phyloP scores from a whole-genome alignment of 2,797 vertebrate genomes.

The Eulemur rubriventer region DNA sequence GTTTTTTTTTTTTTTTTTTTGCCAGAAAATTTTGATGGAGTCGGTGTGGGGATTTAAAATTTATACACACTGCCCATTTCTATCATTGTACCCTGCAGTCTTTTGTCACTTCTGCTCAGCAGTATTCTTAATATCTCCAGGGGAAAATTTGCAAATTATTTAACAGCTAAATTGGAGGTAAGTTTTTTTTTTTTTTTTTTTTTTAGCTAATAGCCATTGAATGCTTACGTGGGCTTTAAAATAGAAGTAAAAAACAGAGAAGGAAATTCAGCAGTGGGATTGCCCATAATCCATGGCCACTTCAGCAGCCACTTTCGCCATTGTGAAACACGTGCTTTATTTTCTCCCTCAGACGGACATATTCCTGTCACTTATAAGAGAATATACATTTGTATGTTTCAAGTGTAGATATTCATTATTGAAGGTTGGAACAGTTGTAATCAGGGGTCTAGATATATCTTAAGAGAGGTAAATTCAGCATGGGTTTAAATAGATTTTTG shows the following conservation, averaged over 20 bases:
- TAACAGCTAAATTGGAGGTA: neutral
- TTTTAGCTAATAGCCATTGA: neutral
- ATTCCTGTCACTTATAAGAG: neutral
- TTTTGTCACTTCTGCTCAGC: neutral
- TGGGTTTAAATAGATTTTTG: constrained; percentile 17
- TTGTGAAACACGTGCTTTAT: neutral
- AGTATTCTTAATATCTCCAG: neutral
- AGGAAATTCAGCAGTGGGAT: neutral
- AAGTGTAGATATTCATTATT: neutral
- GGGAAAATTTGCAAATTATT: neutral
- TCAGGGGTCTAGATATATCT: neutral
- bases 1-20: neutral
- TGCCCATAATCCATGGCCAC: neutral
- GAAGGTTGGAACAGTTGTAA: neutral
- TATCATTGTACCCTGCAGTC: neutral
- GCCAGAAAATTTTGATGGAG: neutral
- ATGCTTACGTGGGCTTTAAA: neutral
- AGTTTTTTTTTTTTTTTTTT: neutral
- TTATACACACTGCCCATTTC: neutral
- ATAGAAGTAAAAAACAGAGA: neutral
- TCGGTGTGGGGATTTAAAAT: neutral
- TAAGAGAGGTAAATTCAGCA: neutral
- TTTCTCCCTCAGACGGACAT: neutral
- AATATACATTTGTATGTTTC: neutral
- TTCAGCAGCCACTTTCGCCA: neutral